Conservation (phyloP, 2,888 invertebrate species). For the Liodrosophila aerea region DNA sequence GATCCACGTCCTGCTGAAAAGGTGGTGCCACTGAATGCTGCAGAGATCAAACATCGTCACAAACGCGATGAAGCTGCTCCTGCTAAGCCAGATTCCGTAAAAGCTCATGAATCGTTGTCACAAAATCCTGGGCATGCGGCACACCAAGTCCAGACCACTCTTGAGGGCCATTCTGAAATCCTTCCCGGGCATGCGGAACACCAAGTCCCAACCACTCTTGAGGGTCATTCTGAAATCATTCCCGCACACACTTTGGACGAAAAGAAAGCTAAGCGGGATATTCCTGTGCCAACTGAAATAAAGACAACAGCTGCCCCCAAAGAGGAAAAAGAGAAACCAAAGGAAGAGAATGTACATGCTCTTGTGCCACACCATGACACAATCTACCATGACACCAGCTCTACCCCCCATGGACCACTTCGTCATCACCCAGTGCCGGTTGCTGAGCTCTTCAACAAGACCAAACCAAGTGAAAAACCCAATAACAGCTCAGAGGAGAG, state of each 20-base stretch:
- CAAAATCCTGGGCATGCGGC: too few relatives aligned
- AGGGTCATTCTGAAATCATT: too few relatives aligned
- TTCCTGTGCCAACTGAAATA: slow-evolving; percentile 73
- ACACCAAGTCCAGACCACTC: too few relatives aligned
- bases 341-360: slow-evolving; percentile 19
- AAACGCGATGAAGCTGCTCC: slow-evolving; percentile 48
- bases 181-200: too few relatives aligned
- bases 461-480: slow-evolving; percentile 15
- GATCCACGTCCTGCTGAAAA: slow-evolving; percentile 66
- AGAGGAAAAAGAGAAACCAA: slow-evolving; percentile 22
- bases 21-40: slow-evolving; percentile 17
- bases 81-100: slow-evolving; percentile 10
- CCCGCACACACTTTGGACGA: too few relatives aligned
- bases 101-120: not conserved
- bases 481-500: slow-evolving; percentile 44
- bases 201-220: too few relatives aligned
- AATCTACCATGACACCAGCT: slow-evolving; percentile 3
- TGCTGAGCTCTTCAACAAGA: slow-evolving; percentile 70
- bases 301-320: slow-evolving; percentile 46
- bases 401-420: slow-evolving; percentile 32
- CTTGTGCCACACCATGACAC: slow-evolving; percentile 12
- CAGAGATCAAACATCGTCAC: slow-evolving; percentile 32
- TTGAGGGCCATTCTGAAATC: too few relatives aligned
- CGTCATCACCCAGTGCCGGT: slow-evolving; percentile 74
- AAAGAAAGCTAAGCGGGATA: slow-evolving; percentile 22